Base-by-base conservation (phyloP, 1,140 invertebrate species). In the Reticulitermes speratus region DNA sequence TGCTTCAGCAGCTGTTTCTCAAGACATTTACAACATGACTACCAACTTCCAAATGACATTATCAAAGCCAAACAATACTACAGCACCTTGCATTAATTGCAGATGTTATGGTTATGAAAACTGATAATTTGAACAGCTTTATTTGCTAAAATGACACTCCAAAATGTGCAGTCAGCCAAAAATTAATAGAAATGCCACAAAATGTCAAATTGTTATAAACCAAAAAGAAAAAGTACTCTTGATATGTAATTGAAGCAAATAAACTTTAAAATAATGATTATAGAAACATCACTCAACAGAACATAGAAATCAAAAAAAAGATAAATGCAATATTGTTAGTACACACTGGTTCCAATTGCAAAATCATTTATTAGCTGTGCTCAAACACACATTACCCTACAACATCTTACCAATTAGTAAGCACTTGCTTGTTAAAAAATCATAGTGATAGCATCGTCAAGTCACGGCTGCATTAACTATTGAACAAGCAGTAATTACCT, bases 111-210 rank as follows among this genome's bases (percentile, higher is more conserved):
- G 65, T 75, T 9, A 75, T 7, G 30, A 75, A 75, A 75, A 75
- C 14, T 30, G 65, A 11, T 25, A 75, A 12, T 75, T 2, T 75
- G 9, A 75, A 7, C 65, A 7, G 25, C n/a, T n/a, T 75, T 8
- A 75, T 25, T 75, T 30, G 16, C 14, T 75, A 11, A 65, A 65
- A 65, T 21, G 7, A 65, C 12, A 65, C 25, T 65, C 8, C 65
- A 75, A 75, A 75, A 75, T 75, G 65, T 75, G 65, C 65, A n/a
- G 14, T 75, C 65, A 75, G 65, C 65, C 65, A 75, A 25, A 25
- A n/a, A 75, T 30, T 75, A 75, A 30, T 30, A 65, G 8, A 21
- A 75, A 75, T 75, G 65, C n/a, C 65, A 75, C n/a, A 11, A 25
- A 25, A 75, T 0, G 8, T 75, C 7, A 30, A n/a, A 75, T 75